phyloP scores from a whole-genome alignment of 2,113 vertebrate genomes.

The Anser brachyrhynchus region DNA sequence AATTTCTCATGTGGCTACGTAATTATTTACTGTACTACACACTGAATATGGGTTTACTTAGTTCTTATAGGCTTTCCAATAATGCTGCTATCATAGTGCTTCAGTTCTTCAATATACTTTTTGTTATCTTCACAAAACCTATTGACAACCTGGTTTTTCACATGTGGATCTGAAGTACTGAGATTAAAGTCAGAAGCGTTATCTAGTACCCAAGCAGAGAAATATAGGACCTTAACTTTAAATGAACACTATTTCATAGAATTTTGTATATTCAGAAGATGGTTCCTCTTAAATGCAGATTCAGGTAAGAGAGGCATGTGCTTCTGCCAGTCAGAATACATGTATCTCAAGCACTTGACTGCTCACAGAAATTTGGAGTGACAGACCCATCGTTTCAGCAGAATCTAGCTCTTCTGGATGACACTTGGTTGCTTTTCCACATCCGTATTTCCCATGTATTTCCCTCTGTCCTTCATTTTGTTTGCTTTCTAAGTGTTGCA shows the following conservation, averaged over 20 bases:
- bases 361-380: neutral
- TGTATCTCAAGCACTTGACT: neutral
- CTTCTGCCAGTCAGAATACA: neutral
- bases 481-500: neutral
- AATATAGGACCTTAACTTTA: neutral
- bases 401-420: neutral
- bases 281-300: neutral
- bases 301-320: neutral
- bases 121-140: neutral
- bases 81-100: neutral
- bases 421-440: neutral
- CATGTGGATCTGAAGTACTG: neutral
- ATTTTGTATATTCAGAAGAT: neutral
- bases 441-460: neutral
- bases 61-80: neutral
- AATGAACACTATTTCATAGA: neutral
- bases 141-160: neutral
- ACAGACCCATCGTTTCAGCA: neutral
- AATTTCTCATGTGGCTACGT: neutral
- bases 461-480: neutral
- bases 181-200: neutral
- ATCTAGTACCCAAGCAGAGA: neutral
- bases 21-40: neutral
- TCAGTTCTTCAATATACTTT: neutral
- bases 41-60: neutral